These are phyloP conservation scores for Hydra vulgaris DNA, from an alignment of 30 jellyfish, hydroid and myxozoan species.

Conservation along the genomic window DNA sequence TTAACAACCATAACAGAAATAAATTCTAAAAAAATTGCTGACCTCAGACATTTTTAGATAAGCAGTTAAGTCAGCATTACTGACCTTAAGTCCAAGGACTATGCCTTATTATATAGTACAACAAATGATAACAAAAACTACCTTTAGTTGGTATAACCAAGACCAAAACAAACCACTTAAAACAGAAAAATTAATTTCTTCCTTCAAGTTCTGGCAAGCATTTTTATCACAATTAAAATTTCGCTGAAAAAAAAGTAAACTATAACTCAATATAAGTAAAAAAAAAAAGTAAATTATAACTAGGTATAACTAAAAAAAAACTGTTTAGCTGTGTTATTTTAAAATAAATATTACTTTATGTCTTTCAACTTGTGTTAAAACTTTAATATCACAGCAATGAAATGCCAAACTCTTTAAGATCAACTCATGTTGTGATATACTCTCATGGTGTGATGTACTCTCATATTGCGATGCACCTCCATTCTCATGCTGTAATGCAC, in stretches of 20 bases:
- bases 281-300: too few species aligned
- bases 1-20: too few species aligned
- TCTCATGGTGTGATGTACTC: constrained; percentile 3
- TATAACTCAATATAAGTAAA: too few species aligned
- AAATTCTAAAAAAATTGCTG: too few species aligned
- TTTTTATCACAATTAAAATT: constrained; percentile 34
- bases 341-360: constrained; percentile 39
- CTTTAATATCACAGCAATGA: constrained; percentile 27
- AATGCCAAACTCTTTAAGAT: constrained; percentile 31
- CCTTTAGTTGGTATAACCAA: constrained; percentile 72
- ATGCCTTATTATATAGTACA: too few species aligned
- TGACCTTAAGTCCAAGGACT: too few species aligned
- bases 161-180: constrained; percentile 56
- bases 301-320: too few species aligned
- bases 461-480: constrained; percentile 7
- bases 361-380: constrained; percentile 28
- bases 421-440: constrained; percentile 5
- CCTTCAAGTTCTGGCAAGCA: constrained; percentile 31
- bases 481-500: background rate
- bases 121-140: too few species aligned
- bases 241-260: constrained; percentile 16
- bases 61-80: too few species aligned
- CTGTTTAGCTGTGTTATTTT: too few species aligned
- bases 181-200: constrained; percentile 32
- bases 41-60: too few species aligned